Evolutionary conservation across 2,797 vertebrate species (phyloP).

Genomic region (Pelochelys cantorii): DNA sequence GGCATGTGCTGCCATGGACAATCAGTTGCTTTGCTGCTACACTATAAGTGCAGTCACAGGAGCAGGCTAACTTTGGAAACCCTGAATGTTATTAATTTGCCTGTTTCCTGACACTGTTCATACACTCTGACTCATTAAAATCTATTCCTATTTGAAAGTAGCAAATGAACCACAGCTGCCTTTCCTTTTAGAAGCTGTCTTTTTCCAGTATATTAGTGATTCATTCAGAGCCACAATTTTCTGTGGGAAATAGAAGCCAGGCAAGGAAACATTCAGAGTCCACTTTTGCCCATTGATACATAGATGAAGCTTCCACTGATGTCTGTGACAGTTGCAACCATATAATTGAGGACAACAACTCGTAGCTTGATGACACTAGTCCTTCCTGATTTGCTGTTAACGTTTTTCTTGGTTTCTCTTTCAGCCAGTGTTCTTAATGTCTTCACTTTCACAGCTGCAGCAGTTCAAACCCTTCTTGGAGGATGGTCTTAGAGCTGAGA

Average conservation of each 20-base stretch:
- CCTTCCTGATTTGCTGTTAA: not conserved
- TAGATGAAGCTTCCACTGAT: not conserved
- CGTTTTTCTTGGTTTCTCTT: not conserved
- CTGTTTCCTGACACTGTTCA: not conserved
- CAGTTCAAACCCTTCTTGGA: not conserved
- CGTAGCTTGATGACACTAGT: not conserved
- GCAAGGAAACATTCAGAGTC: not conserved
- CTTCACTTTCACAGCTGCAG: not conserved
- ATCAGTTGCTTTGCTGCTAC: slow-evolving; percentile 18
- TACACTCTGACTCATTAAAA: not conserved
- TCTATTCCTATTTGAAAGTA: not conserved
- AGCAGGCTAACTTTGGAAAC: not conserved
- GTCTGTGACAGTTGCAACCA: not conserved
- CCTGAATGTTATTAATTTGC: not conserved
- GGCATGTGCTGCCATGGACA: slow-evolving; percentile 6
- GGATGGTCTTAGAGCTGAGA: not conserved
- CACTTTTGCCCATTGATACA: not conserved
- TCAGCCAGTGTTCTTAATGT: not conserved
- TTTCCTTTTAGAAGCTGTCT: not conserved
- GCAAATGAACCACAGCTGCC: not conserved
- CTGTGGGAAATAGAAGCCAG: not conserved
- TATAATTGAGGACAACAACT: not conserved
- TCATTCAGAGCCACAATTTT: not conserved
- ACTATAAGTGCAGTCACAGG: not conserved
- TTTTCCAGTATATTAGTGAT: not conserved